These are phyloP conservation scores for Oxyteleia sp. DNA, from an alignment of 2,888 invertebrate genomes.

Conservation along the genomic window DNA sequence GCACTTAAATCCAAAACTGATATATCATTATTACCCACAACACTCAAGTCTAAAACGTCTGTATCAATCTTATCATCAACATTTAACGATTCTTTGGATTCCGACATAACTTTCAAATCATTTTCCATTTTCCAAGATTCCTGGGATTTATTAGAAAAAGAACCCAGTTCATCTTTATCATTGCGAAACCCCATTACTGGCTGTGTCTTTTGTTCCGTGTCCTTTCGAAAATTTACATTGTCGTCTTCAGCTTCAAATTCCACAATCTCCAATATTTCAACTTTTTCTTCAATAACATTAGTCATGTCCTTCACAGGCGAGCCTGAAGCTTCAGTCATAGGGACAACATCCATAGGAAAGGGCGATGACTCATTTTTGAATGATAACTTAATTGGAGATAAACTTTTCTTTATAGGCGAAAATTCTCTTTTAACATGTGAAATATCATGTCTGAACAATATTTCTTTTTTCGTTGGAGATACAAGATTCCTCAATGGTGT, in stretches of 20 bases:
- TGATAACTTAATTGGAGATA: not conserved
- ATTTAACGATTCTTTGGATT: not conserved
- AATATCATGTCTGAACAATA: not conserved
- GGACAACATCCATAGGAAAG: slow-evolving; percentile 3
- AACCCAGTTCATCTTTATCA: slow-evolving; percentile 18
- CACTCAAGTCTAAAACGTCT: no score
- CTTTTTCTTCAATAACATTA: slow-evolving; percentile 47
- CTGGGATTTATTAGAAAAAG: slow-evolving; percentile 40
- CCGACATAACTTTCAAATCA: not conserved
- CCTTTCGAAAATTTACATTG: slow-evolving; percentile 73
- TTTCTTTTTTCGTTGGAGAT: slow-evolving; percentile 8
- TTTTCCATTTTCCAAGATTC: not conserved
- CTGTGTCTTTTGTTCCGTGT: slow-evolving; percentile 61
- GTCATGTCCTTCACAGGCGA: slow-evolving; percentile 7
- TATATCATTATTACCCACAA: no score
- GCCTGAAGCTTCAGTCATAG: not conserved
- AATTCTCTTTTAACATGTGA: slow-evolving; percentile 10
- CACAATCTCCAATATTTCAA: slow-evolving; percentile 84
- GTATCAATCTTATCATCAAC: no score
- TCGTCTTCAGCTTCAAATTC: slow-evolving; percentile 82
- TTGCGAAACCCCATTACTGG: slow-evolving; percentile 55
- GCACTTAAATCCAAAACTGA: no score
- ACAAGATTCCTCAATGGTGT: not conserved
- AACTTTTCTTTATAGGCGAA: not conserved
- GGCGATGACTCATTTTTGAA: slow-evolving; percentile 8